Base-by-base conservation (phyloP, 2,113 vertebrate genomes). In the Theristicus caerulescens region DNA sequence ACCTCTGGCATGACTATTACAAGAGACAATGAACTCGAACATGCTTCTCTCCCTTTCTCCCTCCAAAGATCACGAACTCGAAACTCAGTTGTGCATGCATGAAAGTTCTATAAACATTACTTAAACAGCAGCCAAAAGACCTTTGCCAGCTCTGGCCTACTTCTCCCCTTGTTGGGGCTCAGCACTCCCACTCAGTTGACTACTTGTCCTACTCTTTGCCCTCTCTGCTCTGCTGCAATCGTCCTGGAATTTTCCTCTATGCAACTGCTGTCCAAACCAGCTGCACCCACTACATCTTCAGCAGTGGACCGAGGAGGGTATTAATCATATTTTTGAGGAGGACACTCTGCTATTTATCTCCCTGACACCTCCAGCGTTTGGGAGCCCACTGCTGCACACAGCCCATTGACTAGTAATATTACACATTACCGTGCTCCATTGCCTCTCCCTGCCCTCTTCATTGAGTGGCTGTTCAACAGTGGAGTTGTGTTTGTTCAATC, bases 281-380 rank as follows among this genome's bases (percentile, higher is more conserved):
- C 99, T 99, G 99, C 99, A 99, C 98, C 99, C 99, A 99, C 99
- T 99, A 99, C 99, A 99, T 99, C 99, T 99, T 99, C 99, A 98
- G 99, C 99, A 99, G 98, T 99, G 99, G 99, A 99, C 99, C 99
- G 98, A 98, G 98, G 98, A 99, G 98, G 98, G 99, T 99, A 99
- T 99, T 99, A 99, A 99, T 99, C 99, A 99, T 99, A 99, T 99
- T 99, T 99, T 99, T 99, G 99, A 99, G 99, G 98, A 99, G 99
- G 99, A 99, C 99, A 99, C 99, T 99, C 98, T 97, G 99, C 99
- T 99, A 99, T 99, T 99, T 99, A 99, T 99, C 99, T 99, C 99
- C 97, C 98, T 99, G 99, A 99, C 99, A 99, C 98, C 98, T 99
- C 98, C 98, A 99, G 99, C 98, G 98, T 99, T 98, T 98, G 99